Evolutionary conservation across 1,140 invertebrate species (phyloP).

Genomic region (Linepithema humile): DNA sequence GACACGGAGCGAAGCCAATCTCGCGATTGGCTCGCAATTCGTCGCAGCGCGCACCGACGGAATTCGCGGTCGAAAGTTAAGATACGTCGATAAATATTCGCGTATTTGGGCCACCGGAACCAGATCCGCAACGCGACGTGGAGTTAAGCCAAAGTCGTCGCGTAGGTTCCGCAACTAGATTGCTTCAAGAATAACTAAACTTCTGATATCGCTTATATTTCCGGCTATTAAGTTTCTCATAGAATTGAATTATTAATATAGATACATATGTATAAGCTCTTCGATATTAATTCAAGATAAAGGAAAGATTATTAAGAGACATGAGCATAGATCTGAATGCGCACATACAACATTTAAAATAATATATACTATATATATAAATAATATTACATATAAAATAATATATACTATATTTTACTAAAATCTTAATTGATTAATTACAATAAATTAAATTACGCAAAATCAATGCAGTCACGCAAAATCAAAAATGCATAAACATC

Average conservation of each 20-base stretch:
- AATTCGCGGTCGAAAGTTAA: slow-evolving; percentile 57
- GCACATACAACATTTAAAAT: too few species aligned
- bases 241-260: too few species aligned
- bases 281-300: too few species aligned
- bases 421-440: too few species aligned
- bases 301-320: too few species aligned
- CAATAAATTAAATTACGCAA: neutral
- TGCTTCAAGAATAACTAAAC: slow-evolving; percentile 41
- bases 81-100: slow-evolving; percentile 66
- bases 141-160: slow-evolving; percentile 80
- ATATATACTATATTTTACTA: too few species aligned
- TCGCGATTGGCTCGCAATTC: neutral
- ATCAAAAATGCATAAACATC: neutral
- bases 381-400: too few species aligned
- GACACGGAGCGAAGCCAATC: neutral
- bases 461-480: neutral
- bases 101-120: slow-evolving; percentile 77
- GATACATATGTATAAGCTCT: too few species aligned
- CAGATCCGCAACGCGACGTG: slow-evolving; percentile 81
- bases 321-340: too few species aligned
- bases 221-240: neutral
- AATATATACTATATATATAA: too few species aligned
- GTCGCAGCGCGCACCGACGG: neutral
- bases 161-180: slow-evolving; percentile 69
- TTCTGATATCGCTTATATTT: slow-evolving; percentile 28